These are phyloP conservation scores for Enteromius paludinosus DNA, from an alignment of 2,797 vertebrate genomes.

Conservation along the genomic window DNA sequence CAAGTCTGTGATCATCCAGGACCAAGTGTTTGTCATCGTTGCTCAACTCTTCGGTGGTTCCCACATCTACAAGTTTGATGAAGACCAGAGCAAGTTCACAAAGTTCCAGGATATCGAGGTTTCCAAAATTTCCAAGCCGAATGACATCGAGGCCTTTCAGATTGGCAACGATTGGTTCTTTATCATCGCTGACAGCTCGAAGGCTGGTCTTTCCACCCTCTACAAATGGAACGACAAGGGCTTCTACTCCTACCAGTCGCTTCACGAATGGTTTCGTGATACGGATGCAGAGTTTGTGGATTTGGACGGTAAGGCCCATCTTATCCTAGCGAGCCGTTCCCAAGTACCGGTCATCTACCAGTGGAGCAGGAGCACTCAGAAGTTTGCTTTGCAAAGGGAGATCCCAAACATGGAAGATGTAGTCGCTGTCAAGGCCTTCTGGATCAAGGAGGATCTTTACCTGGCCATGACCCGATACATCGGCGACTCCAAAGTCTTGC, in stretches of 20 bases:
- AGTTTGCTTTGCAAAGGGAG: constrained; percentile 89
- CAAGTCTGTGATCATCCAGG: constrained; percentile 91
- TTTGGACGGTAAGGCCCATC: constrained; percentile 91
- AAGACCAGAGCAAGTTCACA: constrained; percentile 95
- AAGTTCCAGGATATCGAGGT: constrained; percentile 99
- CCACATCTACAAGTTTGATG: constrained; percentile 96
- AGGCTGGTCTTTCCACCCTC: constrained; percentile 94
- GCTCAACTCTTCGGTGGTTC: constrained; percentile 98
- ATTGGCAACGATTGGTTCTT: constrained; percentile 93
- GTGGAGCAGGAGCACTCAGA: constrained; percentile 91
- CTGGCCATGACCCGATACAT: constrained; percentile 95
- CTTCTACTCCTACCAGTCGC: constrained; percentile 95
- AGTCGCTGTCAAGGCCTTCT: constrained; percentile 92
- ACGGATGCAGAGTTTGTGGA: constrained; percentile 93
- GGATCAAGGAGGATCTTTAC: constrained; percentile 89
- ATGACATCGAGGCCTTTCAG: constrained; percentile 95
- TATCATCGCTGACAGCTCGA: constrained; percentile 96
- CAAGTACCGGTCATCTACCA: constrained; percentile 97
- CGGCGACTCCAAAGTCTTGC: constrained; percentile 94
- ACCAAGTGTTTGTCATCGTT: constrained; percentile 96
- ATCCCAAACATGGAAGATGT: constrained; percentile 98
- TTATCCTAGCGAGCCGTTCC: constrained; percentile 94
- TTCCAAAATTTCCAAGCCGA: constrained; percentile 96
- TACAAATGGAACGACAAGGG: constrained; percentile 98
- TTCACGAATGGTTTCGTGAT: constrained; percentile 98